Percentiles rank a stretch among this genome's conserved stretches.
phyloP scores from a whole-genome alignment of 30 jellyfish, hydroid and myxozoan genomes.

The Chironex yamaguchii region DNA sequence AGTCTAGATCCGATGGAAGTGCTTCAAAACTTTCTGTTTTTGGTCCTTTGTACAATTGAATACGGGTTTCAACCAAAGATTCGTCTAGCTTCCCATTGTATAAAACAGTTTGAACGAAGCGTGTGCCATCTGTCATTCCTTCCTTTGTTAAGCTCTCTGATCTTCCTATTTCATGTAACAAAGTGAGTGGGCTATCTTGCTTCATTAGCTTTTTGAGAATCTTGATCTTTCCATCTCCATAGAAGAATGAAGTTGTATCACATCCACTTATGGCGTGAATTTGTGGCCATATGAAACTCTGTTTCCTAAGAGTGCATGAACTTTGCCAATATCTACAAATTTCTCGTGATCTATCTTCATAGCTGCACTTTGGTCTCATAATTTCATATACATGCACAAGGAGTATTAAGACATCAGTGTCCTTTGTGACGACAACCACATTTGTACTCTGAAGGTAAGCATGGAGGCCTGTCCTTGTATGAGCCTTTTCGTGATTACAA shows the following conservation, averaged over 20 bases:
- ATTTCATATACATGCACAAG: slow-evolving; percentile 7
- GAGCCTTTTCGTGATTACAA: slow-evolving; percentile 5
- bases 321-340: slow-evolving; percentile 3
- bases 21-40: slow-evolving; percentile 13
- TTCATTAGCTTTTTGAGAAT: slow-evolving; percentile 2
- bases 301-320: neutral
- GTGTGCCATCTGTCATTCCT: neutral
- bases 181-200: neutral
- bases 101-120: slow-evolving; percentile 7
- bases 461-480: slow-evolving; percentile 23
- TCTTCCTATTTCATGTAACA: neutral
- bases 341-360: slow-evolving; percentile 30
- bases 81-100: slow-evolving; percentile 35
- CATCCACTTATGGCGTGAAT: slow-evolving; percentile 37
- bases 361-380: neutral
- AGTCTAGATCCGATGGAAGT: slow-evolving; percentile 31
- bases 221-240: slow-evolving; percentile 33
- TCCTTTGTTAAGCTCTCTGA: neutral
- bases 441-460: slow-evolving; percentile 4
- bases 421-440: slow-evolving; percentile 38
- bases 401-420: slow-evolving; percentile 16
- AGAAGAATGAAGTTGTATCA: slow-evolving; percentile 31
- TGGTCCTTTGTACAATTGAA: neutral
- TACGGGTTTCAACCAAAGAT: slow-evolving; percentile 16
- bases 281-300: slow-evolving; percentile 11